A percentile compares a stretch with the other conserved stretches of the same genome.
Evolutionary conservation across 2,888 invertebrate species (phyloP).

Genomic region (Lingula anatina): DNA sequence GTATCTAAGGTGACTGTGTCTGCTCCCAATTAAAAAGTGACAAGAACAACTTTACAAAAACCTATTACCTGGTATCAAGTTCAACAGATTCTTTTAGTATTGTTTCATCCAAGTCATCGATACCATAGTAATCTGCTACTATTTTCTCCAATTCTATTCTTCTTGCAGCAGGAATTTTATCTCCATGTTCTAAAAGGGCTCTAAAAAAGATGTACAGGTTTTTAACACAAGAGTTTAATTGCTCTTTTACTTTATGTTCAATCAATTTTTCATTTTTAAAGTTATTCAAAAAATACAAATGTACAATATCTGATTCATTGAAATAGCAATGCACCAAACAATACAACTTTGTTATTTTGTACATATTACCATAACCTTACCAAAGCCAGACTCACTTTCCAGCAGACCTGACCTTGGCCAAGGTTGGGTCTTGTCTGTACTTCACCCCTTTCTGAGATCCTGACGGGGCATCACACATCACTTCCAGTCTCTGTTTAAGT

Average conservation of each 20-base stretch:
- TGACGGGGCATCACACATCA: constrained; percentile 64
- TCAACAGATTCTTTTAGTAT: constrained; percentile 56
- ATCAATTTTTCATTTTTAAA: too few species aligned
- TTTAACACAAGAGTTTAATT: too few species aligned
- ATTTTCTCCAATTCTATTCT: constrained; percentile 55
- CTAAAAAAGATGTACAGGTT: constrained; percentile 22
- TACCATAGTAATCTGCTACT: constrained; percentile 57
- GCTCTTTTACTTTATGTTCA: too few species aligned
- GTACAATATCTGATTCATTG: too few species aligned
- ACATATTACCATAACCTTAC: too few species aligned
- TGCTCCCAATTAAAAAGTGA: too few species aligned
- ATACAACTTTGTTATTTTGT: too few species aligned
- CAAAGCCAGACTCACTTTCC: constrained; percentile 41
- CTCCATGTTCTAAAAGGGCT: constrained; percentile 31
- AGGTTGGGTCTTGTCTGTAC: constrained; percentile 26
- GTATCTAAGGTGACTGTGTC: too few species aligned
- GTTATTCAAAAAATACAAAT: too few species aligned
- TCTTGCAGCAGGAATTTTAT: constrained; percentile 58
- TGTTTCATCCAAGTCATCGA: constrained; percentile 54
- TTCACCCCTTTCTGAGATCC: constrained; percentile 39
- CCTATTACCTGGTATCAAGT: constrained; percentile 57
- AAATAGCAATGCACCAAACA: too few species aligned
- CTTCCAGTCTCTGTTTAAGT: constrained; percentile 61
- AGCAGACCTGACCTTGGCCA: constrained; percentile 44
- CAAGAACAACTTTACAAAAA: too few species aligned